phyloP scores from a whole-genome alignment of 2,888 invertebrate species.

The Periphyllus acericola region DNA sequence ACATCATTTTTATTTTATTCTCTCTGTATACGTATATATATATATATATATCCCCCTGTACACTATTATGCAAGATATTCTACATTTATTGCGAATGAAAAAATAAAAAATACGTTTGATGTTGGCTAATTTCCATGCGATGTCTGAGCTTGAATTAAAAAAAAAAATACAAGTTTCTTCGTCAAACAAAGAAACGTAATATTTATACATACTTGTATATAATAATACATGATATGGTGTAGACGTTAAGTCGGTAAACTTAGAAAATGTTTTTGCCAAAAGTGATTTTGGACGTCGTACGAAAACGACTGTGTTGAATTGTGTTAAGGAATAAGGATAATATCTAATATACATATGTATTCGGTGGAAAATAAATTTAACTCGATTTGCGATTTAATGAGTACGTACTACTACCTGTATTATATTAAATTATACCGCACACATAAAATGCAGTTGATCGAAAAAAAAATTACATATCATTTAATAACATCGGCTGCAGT shows the following conservation, averaged over 20 bases:
- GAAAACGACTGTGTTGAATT: not conserved
- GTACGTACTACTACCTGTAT: not conserved
- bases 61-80: not conserved
- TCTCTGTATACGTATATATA: not conserved
- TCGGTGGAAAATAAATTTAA: not conserved
- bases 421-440: not conserved
- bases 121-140: conserved; percentile 30
- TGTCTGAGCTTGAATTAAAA: not conserved
- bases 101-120: not conserved
- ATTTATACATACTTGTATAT: not conserved
- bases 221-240: not conserved
- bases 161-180: conserved; percentile 13
- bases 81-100: not conserved
- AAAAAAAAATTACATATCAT: not conserved
- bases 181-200: not conserved
- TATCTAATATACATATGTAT: not conserved
- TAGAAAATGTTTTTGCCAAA: not conserved
- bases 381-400: not conserved
- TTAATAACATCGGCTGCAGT: not conserved
- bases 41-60: no score
- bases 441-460: not conserved
- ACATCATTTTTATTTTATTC: not conserved
- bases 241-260: not conserved
- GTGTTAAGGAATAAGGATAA: not conserved
- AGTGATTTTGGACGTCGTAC: not conserved